Conservation (phyloP, 2,888 invertebrate genomes). For the Cryptocephalus primarius region DNA sequence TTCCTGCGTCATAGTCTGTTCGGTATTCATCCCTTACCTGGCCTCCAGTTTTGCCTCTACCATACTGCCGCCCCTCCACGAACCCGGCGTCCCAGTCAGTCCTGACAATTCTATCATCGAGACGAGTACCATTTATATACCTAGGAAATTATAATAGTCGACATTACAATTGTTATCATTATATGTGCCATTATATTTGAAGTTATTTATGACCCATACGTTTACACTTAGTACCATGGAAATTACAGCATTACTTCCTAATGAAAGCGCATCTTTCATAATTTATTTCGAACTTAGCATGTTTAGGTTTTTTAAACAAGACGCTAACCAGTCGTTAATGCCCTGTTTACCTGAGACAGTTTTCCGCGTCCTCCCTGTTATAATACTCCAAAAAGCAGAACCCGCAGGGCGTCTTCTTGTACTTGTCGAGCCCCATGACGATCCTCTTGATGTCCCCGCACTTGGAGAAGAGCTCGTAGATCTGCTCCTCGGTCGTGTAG, state of each 20-base stretch:
- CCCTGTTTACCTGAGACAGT: constrained; percentile 56
- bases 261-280: too few species aligned
- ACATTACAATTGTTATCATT: too few species aligned
- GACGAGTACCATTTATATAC: constrained; percentile 89
- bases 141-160: constrained; percentile 40
- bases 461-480: constrained; percentile 90
- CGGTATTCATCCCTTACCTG: constrained; percentile 96
- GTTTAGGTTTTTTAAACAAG: too few species aligned
- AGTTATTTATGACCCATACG: too few species aligned
- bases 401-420: constrained; percentile 97
- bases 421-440: constrained; percentile 96
- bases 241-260: too few species aligned
- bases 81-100: constrained; percentile 99
- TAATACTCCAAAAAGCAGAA: constrained; percentile 99
- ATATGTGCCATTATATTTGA: too few species aligned
- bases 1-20: constrained; percentile 91
- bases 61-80: constrained; percentile 95
- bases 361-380: constrained; percentile 59
- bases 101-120: constrained; percentile 93
- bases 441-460: constrained; percentile 92
- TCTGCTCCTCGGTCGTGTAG: constrained; percentile 97
- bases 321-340: not conserved
- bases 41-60: constrained; percentile 95
- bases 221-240: too few species aligned
- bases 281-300: too few species aligned